Conservation (phyloP, 2,113 vertebrate species). For the Labrus mixtus region DNA sequence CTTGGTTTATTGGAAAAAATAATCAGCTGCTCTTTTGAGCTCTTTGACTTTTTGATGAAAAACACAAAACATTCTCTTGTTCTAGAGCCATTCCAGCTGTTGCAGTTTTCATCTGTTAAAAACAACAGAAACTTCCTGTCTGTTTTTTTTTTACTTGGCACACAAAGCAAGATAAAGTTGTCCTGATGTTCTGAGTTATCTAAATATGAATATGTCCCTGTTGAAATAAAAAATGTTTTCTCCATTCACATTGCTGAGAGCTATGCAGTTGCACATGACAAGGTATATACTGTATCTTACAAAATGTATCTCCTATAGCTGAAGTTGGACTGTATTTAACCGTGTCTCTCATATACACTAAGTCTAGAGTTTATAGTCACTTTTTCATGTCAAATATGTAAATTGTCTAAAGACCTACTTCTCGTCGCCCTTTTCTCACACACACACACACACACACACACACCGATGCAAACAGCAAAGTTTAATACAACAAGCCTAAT, state of each 20-base stretch:
- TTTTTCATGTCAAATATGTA: not conserved
- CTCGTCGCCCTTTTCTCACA: not conserved
- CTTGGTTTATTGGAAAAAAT: no score
- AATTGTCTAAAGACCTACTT: not conserved
- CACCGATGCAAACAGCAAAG: constrained; percentile 6
- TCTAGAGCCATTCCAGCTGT: no score
- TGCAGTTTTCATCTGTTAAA: no score
- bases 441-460: not conserved
- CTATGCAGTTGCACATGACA: not conserved
- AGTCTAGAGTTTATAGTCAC: not conserved
- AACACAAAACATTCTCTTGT: no score
- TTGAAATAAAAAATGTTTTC: not conserved
- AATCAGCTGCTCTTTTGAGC: no score
- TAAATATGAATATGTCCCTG: no score
- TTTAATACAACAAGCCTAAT: constrained; percentile 42
- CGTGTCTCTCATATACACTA: not conserved
- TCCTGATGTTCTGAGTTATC: no score
- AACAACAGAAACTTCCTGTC: no score
- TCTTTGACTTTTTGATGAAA: no score
- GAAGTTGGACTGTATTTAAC: not conserved
- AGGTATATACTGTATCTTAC: not conserved
- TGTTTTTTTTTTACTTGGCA: no score
- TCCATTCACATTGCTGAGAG: not conserved
- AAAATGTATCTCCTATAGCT: not conserved
- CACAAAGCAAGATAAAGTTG: no score